Evolutionary conservation across 2,888 invertebrate species (phyloP).

Genomic region (Epistrophella euchroma): DNA sequence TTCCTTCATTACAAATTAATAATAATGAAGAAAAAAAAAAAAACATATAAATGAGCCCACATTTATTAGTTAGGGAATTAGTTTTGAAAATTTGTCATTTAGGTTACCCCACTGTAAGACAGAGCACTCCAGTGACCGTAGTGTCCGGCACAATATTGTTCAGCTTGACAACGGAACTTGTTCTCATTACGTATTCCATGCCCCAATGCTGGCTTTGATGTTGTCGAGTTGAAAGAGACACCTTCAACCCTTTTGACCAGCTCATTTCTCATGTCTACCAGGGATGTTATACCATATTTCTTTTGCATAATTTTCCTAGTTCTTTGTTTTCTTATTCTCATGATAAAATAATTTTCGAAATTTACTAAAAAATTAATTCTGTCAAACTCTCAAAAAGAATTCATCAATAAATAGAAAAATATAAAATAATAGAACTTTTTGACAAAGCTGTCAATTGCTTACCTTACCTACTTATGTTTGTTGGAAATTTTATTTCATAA

Average conservation of each 20-base stretch:
- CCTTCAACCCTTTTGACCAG: conserved; percentile 61
- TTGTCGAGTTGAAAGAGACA: conserved; percentile 31
- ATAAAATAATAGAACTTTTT: not conserved
- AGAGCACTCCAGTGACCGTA: too few relatives aligned
- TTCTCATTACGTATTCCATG: conserved; percentile 65
- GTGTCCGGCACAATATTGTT: conserved; percentile 23
- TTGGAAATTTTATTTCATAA: not conserved
- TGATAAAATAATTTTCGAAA: too few relatives aligned
- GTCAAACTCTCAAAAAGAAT: not conserved
- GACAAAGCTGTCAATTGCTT: not conserved
- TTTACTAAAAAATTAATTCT: too few relatives aligned
- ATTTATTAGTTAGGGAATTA: not conserved
- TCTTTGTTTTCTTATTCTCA: not conserved
- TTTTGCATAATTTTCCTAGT: too few relatives aligned
- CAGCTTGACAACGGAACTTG: conserved; percentile 41
- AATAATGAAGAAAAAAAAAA: not conserved
- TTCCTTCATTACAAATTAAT: not conserved
- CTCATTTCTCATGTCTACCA: conserved; percentile 7
- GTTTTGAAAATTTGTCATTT: not conserved
- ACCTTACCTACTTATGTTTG: not conserved
- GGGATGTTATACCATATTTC: conserved; percentile 20
- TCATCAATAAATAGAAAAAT: not conserved
- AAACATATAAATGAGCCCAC: not conserved
- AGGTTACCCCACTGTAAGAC: not conserved
- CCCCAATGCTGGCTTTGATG: conserved; percentile 30